Evolutionary conservation across 1,140 invertebrate genomes (phyloP).

Genomic region (Lepidostoma basale): DNA sequence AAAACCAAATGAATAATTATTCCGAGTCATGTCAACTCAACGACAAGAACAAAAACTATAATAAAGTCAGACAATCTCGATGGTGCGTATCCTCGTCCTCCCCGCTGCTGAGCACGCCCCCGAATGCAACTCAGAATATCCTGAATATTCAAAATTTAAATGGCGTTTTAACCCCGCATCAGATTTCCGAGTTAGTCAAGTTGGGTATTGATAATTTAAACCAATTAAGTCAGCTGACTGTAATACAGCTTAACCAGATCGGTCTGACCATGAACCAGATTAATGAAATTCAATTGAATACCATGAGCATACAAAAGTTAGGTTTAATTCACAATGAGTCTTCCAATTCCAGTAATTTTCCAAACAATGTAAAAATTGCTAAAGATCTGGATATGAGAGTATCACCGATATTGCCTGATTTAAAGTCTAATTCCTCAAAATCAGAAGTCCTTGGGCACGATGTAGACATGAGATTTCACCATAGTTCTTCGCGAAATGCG

Average conservation of each 20-base stretch:
- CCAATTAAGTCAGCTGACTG: slow-evolving; percentile 63
- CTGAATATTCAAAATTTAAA: slow-evolving; percentile 63
- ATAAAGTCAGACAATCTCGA: slow-evolving; percentile 65
- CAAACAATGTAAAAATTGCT: slow-evolving; percentile 36
- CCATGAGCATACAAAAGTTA: slow-evolving; percentile 62
- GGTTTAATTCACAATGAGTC: slow-evolving; percentile 55
- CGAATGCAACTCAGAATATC: slow-evolving; percentile 51
- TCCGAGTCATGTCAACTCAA: slow-evolving; percentile 44
- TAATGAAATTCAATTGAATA: slow-evolving; percentile 65
- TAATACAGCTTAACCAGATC: slow-evolving; percentile 64
- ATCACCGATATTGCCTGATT: slow-evolving; percentile 51
- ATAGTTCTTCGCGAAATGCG: slow-evolving; percentile 45
- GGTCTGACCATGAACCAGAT: slow-evolving; percentile 64
- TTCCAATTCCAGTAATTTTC: slow-evolving; percentile 19
- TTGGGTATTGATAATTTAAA: slow-evolving; percentile 65
- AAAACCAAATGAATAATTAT: slow-evolving; percentile 48
- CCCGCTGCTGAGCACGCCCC: slow-evolving; percentile 9
- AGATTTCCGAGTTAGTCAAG: slow-evolving; percentile 62
- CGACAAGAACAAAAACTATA: slow-evolving; percentile 56
- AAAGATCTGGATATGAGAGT: slow-evolving; percentile 60
- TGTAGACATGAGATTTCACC: slow-evolving; percentile 62
- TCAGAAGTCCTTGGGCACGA: slow-evolving; percentile 55
- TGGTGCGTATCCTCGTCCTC: slow-evolving; percentile 60
- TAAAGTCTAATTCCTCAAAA: slow-evolving; percentile 37
- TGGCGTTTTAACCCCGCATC: slow-evolving; percentile 60